Evolutionary conservation across 1,140 invertebrate genomes (phyloP).

Genomic region (Meteorus sp.): DNA sequence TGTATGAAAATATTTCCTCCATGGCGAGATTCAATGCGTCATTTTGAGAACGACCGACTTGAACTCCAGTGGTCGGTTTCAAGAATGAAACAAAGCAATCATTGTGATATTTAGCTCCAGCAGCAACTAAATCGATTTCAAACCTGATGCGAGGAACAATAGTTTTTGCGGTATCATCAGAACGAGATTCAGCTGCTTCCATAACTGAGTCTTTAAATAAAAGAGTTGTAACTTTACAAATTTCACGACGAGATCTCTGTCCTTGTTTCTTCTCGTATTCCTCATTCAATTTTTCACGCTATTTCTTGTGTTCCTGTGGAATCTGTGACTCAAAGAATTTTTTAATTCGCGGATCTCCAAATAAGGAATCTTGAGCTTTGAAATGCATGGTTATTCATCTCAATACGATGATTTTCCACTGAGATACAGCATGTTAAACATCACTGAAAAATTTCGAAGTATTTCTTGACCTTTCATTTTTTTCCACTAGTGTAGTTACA

Average conservation of each 20-base stretch:
- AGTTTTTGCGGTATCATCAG: conserved; percentile 39
- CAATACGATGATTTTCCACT: too few relatives aligned
- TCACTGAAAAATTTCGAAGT: too few relatives aligned
- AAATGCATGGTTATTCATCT: too few relatives aligned
- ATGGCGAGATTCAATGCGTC: background rate
- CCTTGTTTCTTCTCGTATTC: conserved; percentile 24
- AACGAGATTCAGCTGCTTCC: conserved; percentile 35
- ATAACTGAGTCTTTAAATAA: conserved; percentile 36
- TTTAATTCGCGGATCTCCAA: too few relatives aligned
- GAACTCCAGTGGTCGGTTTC: conserved; percentile 35
- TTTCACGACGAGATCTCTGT: conserved; percentile 31
- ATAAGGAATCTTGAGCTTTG: too few relatives aligned
- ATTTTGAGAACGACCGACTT: conserved; percentile 43
- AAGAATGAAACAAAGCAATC: conserved; percentile 38
- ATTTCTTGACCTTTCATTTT: too few relatives aligned
- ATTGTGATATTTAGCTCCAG: conserved; percentile 43
- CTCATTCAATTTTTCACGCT: conserved; percentile 38
- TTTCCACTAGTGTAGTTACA: too few relatives aligned
- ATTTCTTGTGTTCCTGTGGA: too few relatives aligned
- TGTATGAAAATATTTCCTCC: conserved; percentile 18
- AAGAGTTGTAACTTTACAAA: conserved; percentile 35
- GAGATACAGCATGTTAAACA: too few relatives aligned
- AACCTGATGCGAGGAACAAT: conserved; percentile 36
- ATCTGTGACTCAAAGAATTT: too few relatives aligned
- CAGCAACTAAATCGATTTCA: conserved; percentile 46